These are phyloP conservation scores for Drosophila multiciliata DNA, from an alignment of 2,888 invertebrate genomes.

Conservation along the genomic window DNA sequence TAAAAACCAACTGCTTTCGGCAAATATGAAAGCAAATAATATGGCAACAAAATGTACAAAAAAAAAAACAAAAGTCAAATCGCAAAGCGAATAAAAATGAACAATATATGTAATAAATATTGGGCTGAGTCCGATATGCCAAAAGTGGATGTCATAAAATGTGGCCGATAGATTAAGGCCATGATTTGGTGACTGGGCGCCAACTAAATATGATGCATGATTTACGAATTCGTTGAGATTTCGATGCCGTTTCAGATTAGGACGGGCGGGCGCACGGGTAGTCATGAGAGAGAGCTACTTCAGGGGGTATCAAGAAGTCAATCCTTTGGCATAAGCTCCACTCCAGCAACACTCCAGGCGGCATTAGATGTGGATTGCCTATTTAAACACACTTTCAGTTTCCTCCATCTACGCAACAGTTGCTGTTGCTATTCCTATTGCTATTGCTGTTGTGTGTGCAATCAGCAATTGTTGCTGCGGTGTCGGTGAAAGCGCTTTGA, in stretches of 20 bases:
- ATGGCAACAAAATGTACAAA: not conserved
- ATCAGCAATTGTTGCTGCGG: constrained; percentile 48
- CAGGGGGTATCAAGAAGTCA: constrained; percentile 28
- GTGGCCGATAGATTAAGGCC: constrained; percentile 70
- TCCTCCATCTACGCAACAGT: constrained; percentile 13
- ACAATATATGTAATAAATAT: constrained; percentile 68
- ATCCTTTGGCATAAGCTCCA: constrained; percentile 59
- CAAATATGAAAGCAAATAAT: constrained; percentile 72
- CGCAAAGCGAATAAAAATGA: constrained; percentile 51
- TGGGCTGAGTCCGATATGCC: constrained; percentile 62
- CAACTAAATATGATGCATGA: constrained; percentile 53
- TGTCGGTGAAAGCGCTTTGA: constrained; percentile 65
- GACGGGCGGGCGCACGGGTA: not conserved
- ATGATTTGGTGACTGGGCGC: constrained; percentile 66
- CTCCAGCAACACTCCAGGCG: constrained; percentile 65
- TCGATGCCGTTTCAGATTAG: constrained; percentile 21
- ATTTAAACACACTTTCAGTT: constrained; percentile 51
- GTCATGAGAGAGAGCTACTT: not conserved
- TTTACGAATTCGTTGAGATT: constrained; percentile 74
- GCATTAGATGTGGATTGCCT: constrained; percentile 74
- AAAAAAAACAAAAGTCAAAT: constrained; percentile 27
- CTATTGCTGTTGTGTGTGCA: constrained; percentile 12
- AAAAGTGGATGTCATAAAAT: constrained; percentile 66
- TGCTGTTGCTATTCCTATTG: constrained; percentile 21
- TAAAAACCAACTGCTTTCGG: constrained; percentile 67